A percentile compares a stretch with the other conserved stretches of the same genome.
Conservation (phyloP, 2,113 vertebrate genomes). For the Callipepla squamata region DNA sequence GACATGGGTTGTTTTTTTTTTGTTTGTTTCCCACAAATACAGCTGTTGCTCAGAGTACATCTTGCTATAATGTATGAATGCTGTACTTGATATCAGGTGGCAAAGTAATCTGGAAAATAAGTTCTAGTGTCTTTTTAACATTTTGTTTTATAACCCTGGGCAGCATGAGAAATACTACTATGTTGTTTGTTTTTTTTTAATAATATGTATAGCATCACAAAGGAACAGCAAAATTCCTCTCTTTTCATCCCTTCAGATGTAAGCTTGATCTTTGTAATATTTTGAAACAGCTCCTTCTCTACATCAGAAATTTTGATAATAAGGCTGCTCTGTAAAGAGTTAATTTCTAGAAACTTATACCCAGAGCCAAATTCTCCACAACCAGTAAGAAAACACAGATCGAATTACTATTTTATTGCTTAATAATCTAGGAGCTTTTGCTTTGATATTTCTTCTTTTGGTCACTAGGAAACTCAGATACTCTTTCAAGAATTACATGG, state of each 20-base stretch:
- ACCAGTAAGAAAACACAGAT: not conserved
- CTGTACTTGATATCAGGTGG: not conserved
- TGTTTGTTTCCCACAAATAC: not conserved
- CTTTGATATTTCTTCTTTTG: constrained; percentile 45
- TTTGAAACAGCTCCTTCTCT: not conserved
- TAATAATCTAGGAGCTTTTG: constrained; percentile 1
- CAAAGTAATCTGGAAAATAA: not conserved
- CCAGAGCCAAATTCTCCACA: not conserved
- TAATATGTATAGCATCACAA: not conserved
- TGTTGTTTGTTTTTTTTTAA: not conserved
- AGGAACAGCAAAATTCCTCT: not conserved
- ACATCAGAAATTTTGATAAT: not conserved
- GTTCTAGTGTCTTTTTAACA: not conserved
- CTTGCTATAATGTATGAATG: not conserved
- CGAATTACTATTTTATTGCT: constrained; percentile 18
- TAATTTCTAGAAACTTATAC: not conserved
- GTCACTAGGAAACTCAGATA: not conserved
- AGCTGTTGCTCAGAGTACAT: not conserved
- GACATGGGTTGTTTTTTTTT: too few species aligned
- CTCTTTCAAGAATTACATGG: constrained; percentile 15
- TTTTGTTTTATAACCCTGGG: not conserved
- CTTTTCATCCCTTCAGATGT: not conserved
- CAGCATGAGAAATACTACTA: not conserved
- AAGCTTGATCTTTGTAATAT: not conserved
- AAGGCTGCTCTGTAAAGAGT: not conserved